Percentiles rank a stretch among this genome's conserved stretches.
Conservation (phyloP, 2,113 vertebrate genomes). For the Trogon melanurus region DNA sequence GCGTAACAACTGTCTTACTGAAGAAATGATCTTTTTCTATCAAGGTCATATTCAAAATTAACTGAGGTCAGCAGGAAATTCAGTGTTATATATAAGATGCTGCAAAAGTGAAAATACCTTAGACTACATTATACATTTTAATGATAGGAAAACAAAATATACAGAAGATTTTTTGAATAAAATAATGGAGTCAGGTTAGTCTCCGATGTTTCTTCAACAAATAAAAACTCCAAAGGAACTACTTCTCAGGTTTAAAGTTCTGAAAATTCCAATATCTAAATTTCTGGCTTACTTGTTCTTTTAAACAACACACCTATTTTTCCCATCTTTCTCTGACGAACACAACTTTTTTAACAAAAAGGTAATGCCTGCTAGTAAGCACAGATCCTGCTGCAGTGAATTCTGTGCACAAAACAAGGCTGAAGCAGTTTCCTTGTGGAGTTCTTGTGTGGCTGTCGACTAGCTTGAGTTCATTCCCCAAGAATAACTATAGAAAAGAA, state of each 20-base stretch:
- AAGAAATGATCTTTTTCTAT: background rate
- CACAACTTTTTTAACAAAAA: background rate
- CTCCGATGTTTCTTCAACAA: background rate
- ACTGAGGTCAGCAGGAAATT: background rate
- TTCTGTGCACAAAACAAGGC: background rate
- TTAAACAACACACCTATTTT: background rate
- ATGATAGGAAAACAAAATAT: background rate
- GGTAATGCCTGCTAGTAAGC: background rate
- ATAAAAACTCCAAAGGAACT: background rate
- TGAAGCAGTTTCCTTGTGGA: background rate
- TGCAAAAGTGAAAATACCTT: background rate
- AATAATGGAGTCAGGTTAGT: background rate
- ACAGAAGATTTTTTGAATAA: background rate
- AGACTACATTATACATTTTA: background rate
- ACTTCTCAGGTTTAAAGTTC: background rate
- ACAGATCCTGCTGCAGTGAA: background rate
- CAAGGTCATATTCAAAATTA: background rate
- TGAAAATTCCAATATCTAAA: background rate
- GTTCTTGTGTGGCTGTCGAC: background rate
- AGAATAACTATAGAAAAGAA: slow-evolving; percentile 25
- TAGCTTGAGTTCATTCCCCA: background rate
- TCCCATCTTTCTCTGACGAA: background rate
- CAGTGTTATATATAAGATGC: background rate
- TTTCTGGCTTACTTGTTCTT: background rate
- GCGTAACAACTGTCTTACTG: background rate